phyloP scores from a whole-genome alignment of 2,888 invertebrate species.

The Chrysopilus asiliformis region DNA sequence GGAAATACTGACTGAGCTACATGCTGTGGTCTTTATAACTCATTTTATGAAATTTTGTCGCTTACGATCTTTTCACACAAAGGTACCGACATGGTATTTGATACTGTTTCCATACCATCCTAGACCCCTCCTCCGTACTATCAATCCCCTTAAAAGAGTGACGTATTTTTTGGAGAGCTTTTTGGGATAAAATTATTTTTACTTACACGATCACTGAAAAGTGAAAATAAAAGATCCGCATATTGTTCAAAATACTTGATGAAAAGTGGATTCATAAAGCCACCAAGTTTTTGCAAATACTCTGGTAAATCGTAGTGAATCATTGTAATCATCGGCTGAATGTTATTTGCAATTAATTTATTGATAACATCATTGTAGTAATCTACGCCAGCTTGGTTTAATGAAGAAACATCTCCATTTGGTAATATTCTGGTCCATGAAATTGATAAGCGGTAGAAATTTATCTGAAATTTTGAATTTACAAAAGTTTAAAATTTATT shows the following conservation, averaged over 20 bases:
- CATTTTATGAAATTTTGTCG: too few species aligned
- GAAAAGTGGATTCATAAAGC: constrained; percentile 36
- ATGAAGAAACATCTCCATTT: constrained; percentile 38
- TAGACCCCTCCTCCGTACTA: too few species aligned
- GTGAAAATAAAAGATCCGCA: constrained; percentile 34
- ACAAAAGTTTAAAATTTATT: not conserved
- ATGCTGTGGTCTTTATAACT: too few species aligned
- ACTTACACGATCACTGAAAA: constrained; percentile 38
- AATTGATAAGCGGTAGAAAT: constrained; percentile 45
- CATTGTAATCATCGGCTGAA: constrained; percentile 46
- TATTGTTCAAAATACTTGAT: constrained; percentile 40
- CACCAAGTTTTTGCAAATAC: constrained; percentile 41
- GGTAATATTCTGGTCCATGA: constrained; percentile 53
- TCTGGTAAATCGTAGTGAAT: constrained; percentile 44
- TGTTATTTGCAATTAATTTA: constrained; percentile 44
- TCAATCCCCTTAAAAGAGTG: too few species aligned
- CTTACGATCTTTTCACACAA: too few species aligned
- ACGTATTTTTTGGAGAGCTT: too few species aligned
- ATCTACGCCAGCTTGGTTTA: constrained; percentile 45
- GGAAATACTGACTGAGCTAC: too few species aligned
- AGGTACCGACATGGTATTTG: too few species aligned
- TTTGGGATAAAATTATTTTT: constrained; percentile 4
- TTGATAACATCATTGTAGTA: constrained; percentile 53
- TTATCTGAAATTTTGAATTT: constrained; percentile 17
- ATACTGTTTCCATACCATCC: too few species aligned